Base-by-base conservation (phyloP, 2,888 invertebrate genomes). In the Colostygia pectinataria region DNA sequence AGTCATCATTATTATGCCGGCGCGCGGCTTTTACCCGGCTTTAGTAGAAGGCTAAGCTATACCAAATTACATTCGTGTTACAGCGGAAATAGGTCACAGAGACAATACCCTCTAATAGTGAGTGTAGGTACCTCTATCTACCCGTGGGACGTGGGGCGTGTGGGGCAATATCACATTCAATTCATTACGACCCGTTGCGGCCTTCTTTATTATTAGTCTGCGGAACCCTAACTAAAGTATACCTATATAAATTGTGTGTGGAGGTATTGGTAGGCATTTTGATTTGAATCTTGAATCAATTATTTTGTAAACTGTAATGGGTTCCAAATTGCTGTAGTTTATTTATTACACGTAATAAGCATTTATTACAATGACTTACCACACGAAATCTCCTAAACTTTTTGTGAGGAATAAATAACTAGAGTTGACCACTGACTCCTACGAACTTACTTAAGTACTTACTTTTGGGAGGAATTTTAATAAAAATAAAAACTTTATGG, bases 21-120 rank as follows among this genome's bases (percentile, higher is more conserved):
- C 33, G 33, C 32, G 42, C 24, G 41, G 33, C 13, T 20, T 20
- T 14, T 18, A 9, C 8, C 29, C 48, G 48, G 41, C 48, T 25
- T 32, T 23, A 41, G 7, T 33, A 29, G 18, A 27, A 24, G 31
- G n/a, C 18, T 51, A 43, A 42, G 28, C 27, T 42, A 34, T 55
- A 49, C 43, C 15, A 34, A 52, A 55, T 27, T 52, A 58, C 52
- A 59, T 49, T 51, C 47, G 42, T 55, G 54, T 52, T 66, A 65
- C 67, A 65, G 61, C 65, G 77, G 71, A 85, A 80, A 76, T 85
- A 74, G 86, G 86, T 85, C 85, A 82, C 68, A 66, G 63, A 77
- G 80, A 83, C 83, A 85, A 83, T 77, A 75, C 71, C 75, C 71
- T 68, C 62, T 66, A 71, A 68, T 70, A 72, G 67, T 61, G 54